A percentile compares a stretch with the other conserved stretches of the same genome.
Evolutionary conservation across 2,113 vertebrate species (phyloP).

Genomic region (Trichechus manatus): DNA sequence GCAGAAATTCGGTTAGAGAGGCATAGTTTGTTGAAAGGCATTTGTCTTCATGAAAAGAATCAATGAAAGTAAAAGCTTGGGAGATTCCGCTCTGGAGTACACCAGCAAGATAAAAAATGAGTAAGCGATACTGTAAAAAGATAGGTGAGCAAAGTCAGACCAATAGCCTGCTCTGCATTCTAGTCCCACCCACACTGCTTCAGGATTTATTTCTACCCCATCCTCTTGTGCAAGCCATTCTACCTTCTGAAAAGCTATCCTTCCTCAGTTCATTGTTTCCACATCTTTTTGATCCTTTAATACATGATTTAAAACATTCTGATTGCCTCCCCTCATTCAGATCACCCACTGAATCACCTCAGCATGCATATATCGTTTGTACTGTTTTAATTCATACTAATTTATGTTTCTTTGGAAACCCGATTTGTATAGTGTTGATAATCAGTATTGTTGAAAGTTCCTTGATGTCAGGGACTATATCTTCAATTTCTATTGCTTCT

Average conservation of each 20-base stretch:
- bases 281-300: slow-evolving; percentile 3
- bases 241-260: neutral
- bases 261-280: slow-evolving; percentile 11
- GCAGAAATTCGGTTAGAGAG: neutral
- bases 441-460: slow-evolving; percentile 44
- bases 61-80: neutral
- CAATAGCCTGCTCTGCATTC: neutral
- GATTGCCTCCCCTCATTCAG: neutral
- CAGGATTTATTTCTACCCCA: slow-evolving; percentile 2
- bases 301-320: slow-evolving; percentile 22
- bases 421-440: slow-evolving; percentile 18
- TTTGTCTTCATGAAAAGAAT: slow-evolving; percentile 11
- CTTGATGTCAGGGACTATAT: slow-evolving; percentile 21
- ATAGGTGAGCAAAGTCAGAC: neutral
- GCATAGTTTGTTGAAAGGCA: neutral
- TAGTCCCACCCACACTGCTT: neutral
- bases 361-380: neutral
- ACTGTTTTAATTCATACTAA: slow-evolving; percentile 30
- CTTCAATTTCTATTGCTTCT: neutral
- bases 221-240: neutral
- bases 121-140: neutral
- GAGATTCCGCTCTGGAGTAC: neutral
- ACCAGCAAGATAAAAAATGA: slow-evolving; percentile 29
- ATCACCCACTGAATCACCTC: neutral
- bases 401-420: slow-evolving; percentile 45